phyloP scores from a whole-genome alignment of 2,113 vertebrate species.

The Neodon shergylaensis region DNA sequence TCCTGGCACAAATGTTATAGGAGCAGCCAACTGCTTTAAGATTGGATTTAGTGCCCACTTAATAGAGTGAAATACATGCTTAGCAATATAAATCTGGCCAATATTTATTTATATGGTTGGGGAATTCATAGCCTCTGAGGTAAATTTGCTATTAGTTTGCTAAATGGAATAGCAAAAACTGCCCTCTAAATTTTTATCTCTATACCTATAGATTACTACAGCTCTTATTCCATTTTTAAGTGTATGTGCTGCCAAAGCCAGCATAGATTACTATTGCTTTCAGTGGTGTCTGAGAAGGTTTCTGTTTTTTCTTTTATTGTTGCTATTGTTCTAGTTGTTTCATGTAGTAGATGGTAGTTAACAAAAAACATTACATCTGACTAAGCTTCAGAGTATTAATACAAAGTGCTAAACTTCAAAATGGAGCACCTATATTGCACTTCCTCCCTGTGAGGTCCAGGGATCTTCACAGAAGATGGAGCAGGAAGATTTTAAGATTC shows the following conservation, averaged over 20 bases:
- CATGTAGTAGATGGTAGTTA: not conserved
- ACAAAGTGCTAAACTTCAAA: not conserved
- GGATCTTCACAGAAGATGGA: not conserved
- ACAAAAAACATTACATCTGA: not conserved
- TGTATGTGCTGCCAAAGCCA: not conserved
- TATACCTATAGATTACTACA: not conserved
- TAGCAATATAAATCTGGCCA: not conserved
- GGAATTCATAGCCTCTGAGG: not conserved
- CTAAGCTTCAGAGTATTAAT: not conserved
- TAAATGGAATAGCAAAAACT: not conserved
- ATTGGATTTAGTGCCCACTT: not conserved
- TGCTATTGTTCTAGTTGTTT: not conserved
- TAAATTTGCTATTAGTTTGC: not conserved
- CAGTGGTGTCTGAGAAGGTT: not conserved
- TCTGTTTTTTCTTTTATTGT: not conserved
- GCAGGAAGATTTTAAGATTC: not conserved
- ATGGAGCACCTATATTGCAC: not conserved
- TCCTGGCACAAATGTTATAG: not conserved
- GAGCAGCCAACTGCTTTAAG: not conserved
- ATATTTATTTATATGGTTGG: not conserved
- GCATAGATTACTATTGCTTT: not conserved
- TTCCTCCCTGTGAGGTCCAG: not conserved
- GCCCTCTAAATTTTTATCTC: not conserved
- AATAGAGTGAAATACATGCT: not conserved
- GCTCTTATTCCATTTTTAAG: not conserved